Conservation (phyloP, 53 echinoderm and acorn worm genomes). For the Stichopus horrens region DNA sequence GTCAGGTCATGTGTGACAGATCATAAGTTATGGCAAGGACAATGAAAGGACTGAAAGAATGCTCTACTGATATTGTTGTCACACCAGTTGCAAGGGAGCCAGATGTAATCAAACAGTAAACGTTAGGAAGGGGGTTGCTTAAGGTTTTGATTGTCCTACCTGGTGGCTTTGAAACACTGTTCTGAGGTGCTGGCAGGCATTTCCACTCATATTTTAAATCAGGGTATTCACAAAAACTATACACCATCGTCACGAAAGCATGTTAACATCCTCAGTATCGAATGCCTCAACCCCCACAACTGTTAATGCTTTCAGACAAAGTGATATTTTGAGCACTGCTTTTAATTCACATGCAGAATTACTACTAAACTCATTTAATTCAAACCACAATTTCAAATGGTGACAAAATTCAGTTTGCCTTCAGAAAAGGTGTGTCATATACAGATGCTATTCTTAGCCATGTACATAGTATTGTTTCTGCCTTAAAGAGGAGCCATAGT, state of each 20-base stretch:
- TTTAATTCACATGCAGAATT: conserved; percentile 18
- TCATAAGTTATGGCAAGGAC: too few species aligned
- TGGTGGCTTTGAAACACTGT: not conserved
- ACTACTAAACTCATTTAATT: not conserved
- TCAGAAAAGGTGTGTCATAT: not conserved
- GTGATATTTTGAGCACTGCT: not conserved
- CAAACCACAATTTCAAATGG: not conserved
- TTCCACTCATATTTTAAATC: not conserved
- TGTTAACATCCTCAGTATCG: not conserved
- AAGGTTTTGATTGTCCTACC: not conserved
- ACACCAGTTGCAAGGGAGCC: not conserved
- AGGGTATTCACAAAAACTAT: not conserved
- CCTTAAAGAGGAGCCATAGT: not conserved
- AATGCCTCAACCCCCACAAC: not conserved
- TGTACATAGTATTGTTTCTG: conserved; percentile 30
- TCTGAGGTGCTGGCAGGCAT: not conserved
- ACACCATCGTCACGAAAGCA: not conserved
- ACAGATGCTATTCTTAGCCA: conserved; percentile 9
- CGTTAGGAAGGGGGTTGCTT: not conserved
- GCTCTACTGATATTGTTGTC: too few species aligned
- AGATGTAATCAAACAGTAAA: not conserved
- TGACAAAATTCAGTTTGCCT: not conserved
- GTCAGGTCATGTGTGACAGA: too few species aligned
- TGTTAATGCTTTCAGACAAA: conserved; percentile 21
- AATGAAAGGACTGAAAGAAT: too few species aligned